These are phyloP conservation scores for Varanus komodoensis DNA, from an alignment of 2,113 vertebrate genomes.

Conservation along the genomic window DNA sequence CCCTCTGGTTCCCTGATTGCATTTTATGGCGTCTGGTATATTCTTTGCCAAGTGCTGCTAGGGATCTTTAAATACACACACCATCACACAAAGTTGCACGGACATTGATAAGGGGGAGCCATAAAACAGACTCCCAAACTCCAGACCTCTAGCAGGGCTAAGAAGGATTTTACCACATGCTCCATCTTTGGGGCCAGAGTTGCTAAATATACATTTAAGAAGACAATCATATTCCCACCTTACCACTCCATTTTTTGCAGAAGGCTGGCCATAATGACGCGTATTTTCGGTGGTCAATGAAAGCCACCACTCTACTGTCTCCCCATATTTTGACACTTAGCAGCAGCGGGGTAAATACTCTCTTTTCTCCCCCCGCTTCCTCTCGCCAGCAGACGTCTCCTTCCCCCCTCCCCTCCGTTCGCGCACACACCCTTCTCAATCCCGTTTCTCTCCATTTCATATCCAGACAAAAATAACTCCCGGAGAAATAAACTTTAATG, in stretches of 20 bases:
- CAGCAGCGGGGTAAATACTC: slow-evolving; percentile 8
- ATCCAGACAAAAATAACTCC: slow-evolving; percentile 18
- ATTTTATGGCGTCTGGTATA: slow-evolving; percentile 2
- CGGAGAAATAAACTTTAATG: slow-evolving; percentile 26
- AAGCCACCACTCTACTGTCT: neutral
- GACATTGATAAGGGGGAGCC: neutral
- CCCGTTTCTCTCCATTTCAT: slow-evolving; percentile 11
- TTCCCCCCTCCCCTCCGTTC: slow-evolving; percentile 35
- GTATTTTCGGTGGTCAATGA: slow-evolving; percentile 41
- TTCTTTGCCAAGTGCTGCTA: neutral
- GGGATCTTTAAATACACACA: neutral
- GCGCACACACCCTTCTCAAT: slow-evolving; percentile 21
- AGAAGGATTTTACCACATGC: neutral
- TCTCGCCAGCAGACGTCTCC: slow-evolving; percentile 25
- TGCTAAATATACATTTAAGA: slow-evolving; percentile 31
- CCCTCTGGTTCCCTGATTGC: slow-evolving; percentile 41
- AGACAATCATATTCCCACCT: neutral
- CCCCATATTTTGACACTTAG: neutral
- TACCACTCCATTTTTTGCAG: neutral
- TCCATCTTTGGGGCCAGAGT: slow-evolving; percentile 22
- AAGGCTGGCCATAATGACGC: slow-evolving; percentile 57
- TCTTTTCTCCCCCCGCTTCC: slow-evolving; percentile 21
- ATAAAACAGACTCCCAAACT: slow-evolving; percentile 1
- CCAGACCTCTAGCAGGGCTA: neutral
- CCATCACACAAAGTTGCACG: neutral